These are phyloP conservation scores for Falco punctatus DNA, from an alignment of 2,113 vertebrate species.

Conservation along the genomic window DNA sequence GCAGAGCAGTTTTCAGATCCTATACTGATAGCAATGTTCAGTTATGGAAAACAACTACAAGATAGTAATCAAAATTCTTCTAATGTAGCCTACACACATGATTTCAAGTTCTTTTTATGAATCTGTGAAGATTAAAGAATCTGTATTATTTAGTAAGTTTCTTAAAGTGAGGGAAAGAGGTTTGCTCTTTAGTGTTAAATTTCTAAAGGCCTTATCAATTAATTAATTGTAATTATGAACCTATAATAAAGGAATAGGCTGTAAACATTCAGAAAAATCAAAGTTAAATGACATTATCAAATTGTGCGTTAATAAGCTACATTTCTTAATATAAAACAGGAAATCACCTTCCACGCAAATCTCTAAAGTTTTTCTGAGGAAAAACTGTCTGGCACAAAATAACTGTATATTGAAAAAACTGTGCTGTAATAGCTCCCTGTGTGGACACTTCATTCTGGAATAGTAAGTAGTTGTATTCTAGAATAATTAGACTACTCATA, in stretches of 20 bases:
- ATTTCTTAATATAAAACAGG: neutral
- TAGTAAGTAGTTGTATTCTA: neutral
- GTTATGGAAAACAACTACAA: neutral
- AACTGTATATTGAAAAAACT: neutral
- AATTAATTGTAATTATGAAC: neutral
- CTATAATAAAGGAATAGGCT: neutral
- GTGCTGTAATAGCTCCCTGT: neutral
- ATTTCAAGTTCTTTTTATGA: neutral
- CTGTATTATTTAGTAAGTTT: neutral
- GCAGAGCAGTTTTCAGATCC: neutral
- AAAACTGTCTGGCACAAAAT: neutral
- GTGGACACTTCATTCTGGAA: neutral
- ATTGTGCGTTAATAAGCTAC: neutral
- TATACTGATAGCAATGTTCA: neutral
- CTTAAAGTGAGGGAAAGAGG: neutral
- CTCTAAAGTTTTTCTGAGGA: neutral
- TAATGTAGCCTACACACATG: neutral
- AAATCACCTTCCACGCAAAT: neutral
- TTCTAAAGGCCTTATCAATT: neutral
- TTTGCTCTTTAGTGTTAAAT: neutral
- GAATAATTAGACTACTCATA: neutral
- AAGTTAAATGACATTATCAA: neutral
- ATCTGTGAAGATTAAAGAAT: neutral
- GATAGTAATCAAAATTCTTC: neutral
- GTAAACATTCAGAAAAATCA: neutral